A percentile compares a stretch with the other conserved stretches of the same genome.
These are phyloP conservation scores for Epinephelus cyanopodus DNA, from an alignment of 2,113 vertebrate genomes.

Conservation along the genomic window DNA sequence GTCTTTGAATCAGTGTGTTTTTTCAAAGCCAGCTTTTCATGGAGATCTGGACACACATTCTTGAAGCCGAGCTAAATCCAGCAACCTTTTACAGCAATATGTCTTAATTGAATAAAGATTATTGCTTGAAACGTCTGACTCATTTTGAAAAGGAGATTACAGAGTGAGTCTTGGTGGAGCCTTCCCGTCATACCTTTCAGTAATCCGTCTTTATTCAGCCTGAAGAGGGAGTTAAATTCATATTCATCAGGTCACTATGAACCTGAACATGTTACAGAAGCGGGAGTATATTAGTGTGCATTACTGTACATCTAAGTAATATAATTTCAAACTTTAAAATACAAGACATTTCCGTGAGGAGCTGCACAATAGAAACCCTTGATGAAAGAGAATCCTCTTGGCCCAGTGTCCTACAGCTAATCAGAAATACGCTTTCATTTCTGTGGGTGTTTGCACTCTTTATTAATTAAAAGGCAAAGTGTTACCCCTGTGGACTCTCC, in stretches of 20 bases:
- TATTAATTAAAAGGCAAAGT: background rate
- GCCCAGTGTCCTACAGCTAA: background rate
- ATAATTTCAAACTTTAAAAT: conserved; percentile 22
- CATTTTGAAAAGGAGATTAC: conserved; percentile 34
- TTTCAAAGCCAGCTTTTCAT: background rate
- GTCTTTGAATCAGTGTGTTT: background rate
- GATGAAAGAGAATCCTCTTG: background rate
- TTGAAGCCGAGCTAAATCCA: conserved; percentile 6
- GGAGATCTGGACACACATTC: background rate
- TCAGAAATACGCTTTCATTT: background rate
- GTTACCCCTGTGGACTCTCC: background rate
- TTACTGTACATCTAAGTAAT: conserved; percentile 27
- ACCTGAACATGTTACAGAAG: conserved; percentile 23
- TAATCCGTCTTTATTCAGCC: conserved; percentile 56
- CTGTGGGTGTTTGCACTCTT: background rate
- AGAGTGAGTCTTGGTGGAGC: conserved; percentile 34
- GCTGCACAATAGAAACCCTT: background rate
- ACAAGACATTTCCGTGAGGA: background rate
- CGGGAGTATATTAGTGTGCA: conserved; percentile 15
- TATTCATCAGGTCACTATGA: conserved; percentile 45
- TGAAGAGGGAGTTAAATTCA: conserved; percentile 45
- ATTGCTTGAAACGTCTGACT: conserved; percentile 14
- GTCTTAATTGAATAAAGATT: conserved; percentile 44
- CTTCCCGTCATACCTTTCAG: conserved; percentile 21
- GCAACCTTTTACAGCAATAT: background rate